phyloP scores from a whole-genome alignment of 1,140 invertebrate genomes.

The Drosophila chauvacae region DNA sequence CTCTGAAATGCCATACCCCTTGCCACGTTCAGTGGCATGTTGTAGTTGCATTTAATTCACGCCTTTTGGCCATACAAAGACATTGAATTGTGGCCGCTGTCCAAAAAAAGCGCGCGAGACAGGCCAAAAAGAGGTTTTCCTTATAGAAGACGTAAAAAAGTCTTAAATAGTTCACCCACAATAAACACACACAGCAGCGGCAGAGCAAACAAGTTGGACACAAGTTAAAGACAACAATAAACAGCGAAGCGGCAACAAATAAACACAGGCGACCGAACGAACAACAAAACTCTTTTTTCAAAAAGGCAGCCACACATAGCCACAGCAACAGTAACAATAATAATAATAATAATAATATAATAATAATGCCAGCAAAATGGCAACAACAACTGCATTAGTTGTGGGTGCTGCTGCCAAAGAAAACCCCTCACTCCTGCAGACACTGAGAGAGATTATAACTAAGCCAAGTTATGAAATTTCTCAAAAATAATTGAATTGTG shows the following conservation, averaged over 20 bases:
- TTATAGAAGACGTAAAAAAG: slow-evolving; percentile 35
- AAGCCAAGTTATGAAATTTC: not conserved
- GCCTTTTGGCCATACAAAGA: slow-evolving; percentile 70
- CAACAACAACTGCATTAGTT: slow-evolving; percentile 39
- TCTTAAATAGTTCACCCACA: slow-evolving; percentile 40
- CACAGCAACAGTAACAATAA: slow-evolving; percentile 28
- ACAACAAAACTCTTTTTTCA: slow-evolving; percentile 47
- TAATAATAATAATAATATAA: slow-evolving; percentile 29
- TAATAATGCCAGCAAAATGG: slow-evolving; percentile 21
- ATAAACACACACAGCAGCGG: slow-evolving; percentile 1
- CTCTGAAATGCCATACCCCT: not conserved
- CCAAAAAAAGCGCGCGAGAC: slow-evolving; percentile 35
- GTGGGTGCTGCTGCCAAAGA: slow-evolving; percentile 26
- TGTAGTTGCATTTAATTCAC: slow-evolving; percentile 65
- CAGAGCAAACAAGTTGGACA: slow-evolving; percentile 29
- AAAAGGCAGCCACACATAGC: slow-evolving; percentile 51
- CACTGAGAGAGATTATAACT: not conserved
- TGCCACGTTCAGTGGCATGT: slow-evolving; percentile 13
- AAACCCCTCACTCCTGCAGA: slow-evolving; percentile 5
- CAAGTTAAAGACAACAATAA: slow-evolving; percentile 45
- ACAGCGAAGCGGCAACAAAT: slow-evolving; percentile 35
- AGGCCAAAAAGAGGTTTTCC: slow-evolving; percentile 46
- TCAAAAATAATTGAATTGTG: not conserved
- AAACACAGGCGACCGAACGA: slow-evolving; percentile 1
- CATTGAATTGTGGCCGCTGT: slow-evolving; percentile 68